Evolutionary conservation across 2,888 invertebrate species (phyloP).

Genomic region (Eristalis tenax): DNA sequence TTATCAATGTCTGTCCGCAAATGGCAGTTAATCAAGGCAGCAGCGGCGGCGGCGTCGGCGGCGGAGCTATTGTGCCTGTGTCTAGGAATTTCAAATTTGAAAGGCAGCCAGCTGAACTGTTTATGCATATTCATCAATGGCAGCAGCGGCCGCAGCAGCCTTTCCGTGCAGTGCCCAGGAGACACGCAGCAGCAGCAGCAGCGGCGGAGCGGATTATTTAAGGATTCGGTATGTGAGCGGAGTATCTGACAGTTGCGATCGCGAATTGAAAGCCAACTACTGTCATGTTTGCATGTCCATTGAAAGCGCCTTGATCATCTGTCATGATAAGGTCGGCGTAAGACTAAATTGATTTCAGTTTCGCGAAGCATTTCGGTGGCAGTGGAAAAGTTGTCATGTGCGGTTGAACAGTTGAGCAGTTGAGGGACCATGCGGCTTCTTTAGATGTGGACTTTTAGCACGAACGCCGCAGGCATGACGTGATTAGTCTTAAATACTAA

Average conservation of each 20-base stretch:
- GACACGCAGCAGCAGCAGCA: conserved; percentile 8
- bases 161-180: neutral
- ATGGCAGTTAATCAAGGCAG: conserved; percentile 68
- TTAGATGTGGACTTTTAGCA: conserved; percentile 3
- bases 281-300: conserved; percentile 67
- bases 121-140: conserved; percentile 59
- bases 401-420: neutral
- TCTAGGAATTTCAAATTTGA: conserved; percentile 63
- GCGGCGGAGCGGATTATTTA: conserved; percentile 25
- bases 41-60: conserved; percentile 11
- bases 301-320: conserved; percentile 58
- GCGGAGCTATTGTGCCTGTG: conserved; percentile 45
- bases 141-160: neutral
- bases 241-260: conserved; percentile 60
- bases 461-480: neutral
- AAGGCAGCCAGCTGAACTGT: conserved; percentile 20
- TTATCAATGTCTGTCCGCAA: conserved; percentile 77
- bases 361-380: neutral
- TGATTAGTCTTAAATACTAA: neutral
- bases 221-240: conserved; percentile 41
- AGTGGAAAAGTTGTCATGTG: conserved; percentile 3
- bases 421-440: neutral
- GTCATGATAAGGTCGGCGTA: conserved; percentile 57
- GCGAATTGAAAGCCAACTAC: conserved; percentile 64
- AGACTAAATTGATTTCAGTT: conserved; percentile 32